Conservation (phyloP, 2,888 invertebrate genomes). For the Esperia sulphurella region DNA sequence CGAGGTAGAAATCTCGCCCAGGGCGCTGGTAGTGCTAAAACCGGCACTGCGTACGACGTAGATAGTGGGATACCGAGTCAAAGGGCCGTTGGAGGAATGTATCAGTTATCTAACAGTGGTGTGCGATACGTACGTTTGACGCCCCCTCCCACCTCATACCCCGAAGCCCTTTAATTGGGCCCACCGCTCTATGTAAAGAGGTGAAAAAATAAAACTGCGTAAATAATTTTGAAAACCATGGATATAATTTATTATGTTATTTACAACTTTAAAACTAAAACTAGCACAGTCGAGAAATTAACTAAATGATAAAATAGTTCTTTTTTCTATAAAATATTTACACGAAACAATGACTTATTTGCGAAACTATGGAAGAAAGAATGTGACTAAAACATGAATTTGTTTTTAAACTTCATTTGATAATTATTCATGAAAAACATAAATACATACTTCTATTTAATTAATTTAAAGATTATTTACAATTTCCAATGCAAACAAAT, state of each 20-base stretch:
- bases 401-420: conserved; percentile 1
- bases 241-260: conserved; percentile 26
- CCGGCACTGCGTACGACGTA: no score
- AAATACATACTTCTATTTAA: neutral
- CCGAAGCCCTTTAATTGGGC: no score
- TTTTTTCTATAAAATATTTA: conserved; percentile 13
- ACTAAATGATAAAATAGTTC: conserved; percentile 17
- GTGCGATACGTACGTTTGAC: no score
- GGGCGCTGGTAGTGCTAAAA: no score
- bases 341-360: conserved; percentile 11
- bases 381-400: conserved; percentile 8
- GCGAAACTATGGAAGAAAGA: conserved; percentile 2
- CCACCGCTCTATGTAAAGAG: no score
- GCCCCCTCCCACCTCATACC: no score
- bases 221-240: conserved; percentile 22
- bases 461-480: conserved; percentile 3
- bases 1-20: no score
- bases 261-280: conserved; percentile 14
- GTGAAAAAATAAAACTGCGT: conserved; percentile 17
- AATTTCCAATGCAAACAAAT: neutral
- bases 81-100: no score
- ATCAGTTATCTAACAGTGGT: no score
- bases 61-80: no score
- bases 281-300: conserved; percentile 29
- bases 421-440: conserved; percentile 1